Evolutionary conservation across 2,888 invertebrate species (phyloP).

Genomic region (Callimorpha dominula): DNA sequence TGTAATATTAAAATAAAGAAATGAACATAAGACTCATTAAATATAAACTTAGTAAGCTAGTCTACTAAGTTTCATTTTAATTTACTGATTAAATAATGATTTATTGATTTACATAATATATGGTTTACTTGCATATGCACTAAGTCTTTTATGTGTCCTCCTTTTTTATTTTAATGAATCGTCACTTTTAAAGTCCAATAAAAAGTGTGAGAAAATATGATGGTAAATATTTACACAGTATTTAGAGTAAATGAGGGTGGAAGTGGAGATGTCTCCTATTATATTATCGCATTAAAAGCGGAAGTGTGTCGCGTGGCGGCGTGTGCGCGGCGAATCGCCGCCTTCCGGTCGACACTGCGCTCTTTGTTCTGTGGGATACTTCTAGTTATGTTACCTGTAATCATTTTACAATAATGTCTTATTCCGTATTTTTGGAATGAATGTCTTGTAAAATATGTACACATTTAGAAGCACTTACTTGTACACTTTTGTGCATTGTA

Average conservation of each 20-base stretch:
- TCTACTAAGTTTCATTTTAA: no score
- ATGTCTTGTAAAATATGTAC: no score
- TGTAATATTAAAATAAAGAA: background rate
- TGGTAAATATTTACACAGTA: constrained; percentile 59
- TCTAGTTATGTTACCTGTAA: constrained; percentile 34
- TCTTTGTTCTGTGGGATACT: constrained; percentile 42
- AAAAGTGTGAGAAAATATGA: constrained; percentile 66
- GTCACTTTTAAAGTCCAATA: constrained; percentile 37
- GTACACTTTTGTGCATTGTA: no score
- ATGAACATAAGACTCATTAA: background rate
- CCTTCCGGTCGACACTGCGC: constrained; percentile 72
- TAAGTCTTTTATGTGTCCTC: background rate
- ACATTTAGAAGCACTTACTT: background rate
- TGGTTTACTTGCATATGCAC: background rate
- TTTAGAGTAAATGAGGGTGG: constrained; percentile 68
- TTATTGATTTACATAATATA: background rate
- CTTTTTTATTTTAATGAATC: constrained; percentile 1
- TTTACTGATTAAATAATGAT: no score
- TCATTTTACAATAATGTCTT: constrained; percentile 30
- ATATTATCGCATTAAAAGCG: constrained; percentile 81
- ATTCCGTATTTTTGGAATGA: background rate
- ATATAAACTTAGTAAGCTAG: no score
- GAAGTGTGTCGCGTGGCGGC: constrained; percentile 79
- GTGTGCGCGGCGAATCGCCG: constrained; percentile 79
- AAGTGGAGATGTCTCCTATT: constrained; percentile 85